Conservation (phyloP, 2,797 vertebrate species). For the Sebastes kiyomatsui region DNA sequence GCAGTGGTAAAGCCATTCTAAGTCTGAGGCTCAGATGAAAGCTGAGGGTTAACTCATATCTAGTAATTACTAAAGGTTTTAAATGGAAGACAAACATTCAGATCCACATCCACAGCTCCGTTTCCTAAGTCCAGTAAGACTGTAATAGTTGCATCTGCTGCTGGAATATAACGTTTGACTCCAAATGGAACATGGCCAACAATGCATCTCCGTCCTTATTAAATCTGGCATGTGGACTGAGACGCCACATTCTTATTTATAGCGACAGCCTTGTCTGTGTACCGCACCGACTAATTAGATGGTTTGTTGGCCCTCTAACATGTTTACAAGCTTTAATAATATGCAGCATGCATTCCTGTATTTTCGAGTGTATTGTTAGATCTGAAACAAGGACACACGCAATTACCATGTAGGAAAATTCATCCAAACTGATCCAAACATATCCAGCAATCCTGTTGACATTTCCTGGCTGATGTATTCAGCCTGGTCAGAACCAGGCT, state of each 20-base stretch:
- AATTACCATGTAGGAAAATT: not conserved
- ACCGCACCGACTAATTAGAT: conserved; percentile 34
- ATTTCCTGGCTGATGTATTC: not conserved
- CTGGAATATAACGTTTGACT: conserved; percentile 34
- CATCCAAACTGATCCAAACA: not conserved
- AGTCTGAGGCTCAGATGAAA: not conserved
- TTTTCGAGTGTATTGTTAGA: not conserved
- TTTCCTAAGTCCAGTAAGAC: conserved; percentile 3
- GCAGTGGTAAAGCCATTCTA: not conserved
- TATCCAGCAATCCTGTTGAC: not conserved
- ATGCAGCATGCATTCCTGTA: not conserved
- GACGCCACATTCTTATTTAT: conserved; percentile 53
- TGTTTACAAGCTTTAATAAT: conserved; percentile 29
- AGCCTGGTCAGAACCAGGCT: not conserved
- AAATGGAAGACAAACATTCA: not conserved
- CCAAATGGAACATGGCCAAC: conserved; percentile 43
- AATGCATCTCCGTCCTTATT: conserved; percentile 46
- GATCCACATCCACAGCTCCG: not conserved
- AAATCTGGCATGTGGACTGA: conserved; percentile 38
- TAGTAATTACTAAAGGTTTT: not conserved
- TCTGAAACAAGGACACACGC: not conserved
- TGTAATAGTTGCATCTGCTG: conserved; percentile 38
- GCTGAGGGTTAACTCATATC: not conserved
- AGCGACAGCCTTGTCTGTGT: conserved; percentile 34
- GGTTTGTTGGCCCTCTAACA: conserved; percentile 14